Percentiles rank a stretch among this genome's conserved stretches.
Evolutionary conservation across 2,113 vertebrate species (phyloP).

Genomic region (Mobula hypostoma): DNA sequence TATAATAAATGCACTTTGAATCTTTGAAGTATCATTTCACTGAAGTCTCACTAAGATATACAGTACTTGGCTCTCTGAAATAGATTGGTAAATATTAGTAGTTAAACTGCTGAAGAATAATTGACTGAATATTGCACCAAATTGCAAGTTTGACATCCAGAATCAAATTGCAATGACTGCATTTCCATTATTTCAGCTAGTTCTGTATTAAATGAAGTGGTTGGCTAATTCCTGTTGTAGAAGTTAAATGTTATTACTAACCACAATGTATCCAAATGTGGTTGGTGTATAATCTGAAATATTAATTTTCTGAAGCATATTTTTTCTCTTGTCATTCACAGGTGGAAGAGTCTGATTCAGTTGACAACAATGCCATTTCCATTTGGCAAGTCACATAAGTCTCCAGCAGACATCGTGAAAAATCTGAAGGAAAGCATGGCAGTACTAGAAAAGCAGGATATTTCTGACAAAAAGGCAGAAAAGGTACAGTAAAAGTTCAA

Average conservation of each 20-base stretch:
- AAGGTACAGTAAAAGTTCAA: slow-evolving; percentile 60
- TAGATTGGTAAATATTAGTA: neutral
- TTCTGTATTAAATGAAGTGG: neutral
- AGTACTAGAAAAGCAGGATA: slow-evolving; percentile 84
- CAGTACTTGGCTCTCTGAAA: neutral
- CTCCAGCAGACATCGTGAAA: slow-evolving; percentile 93
- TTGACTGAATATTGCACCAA: neutral
- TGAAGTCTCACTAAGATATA: neutral
- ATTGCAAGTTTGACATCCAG: neutral
- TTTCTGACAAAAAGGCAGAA: slow-evolving; percentile 89
- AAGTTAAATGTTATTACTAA: neutral
- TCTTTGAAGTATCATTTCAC: neutral
- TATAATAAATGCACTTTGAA: too few relatives aligned
- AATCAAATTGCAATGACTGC: neutral
- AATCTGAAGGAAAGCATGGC: slow-evolving; percentile 94
- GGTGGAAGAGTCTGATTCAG: slow-evolving; percentile 56
- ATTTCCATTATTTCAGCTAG: neutral
- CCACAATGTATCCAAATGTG: neutral
- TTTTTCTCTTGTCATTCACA: slow-evolving; percentile 44
- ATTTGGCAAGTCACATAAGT: slow-evolving; percentile 94
- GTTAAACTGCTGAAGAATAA: neutral
- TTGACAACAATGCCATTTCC: slow-evolving; percentile 86
- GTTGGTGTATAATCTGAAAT: too few relatives aligned
- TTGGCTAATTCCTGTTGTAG: neutral
- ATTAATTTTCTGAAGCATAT: neutral